These are phyloP conservation scores for Myiotriccus ornatus DNA, from an alignment of 2,797 vertebrate species.

Conservation along the genomic window DNA sequence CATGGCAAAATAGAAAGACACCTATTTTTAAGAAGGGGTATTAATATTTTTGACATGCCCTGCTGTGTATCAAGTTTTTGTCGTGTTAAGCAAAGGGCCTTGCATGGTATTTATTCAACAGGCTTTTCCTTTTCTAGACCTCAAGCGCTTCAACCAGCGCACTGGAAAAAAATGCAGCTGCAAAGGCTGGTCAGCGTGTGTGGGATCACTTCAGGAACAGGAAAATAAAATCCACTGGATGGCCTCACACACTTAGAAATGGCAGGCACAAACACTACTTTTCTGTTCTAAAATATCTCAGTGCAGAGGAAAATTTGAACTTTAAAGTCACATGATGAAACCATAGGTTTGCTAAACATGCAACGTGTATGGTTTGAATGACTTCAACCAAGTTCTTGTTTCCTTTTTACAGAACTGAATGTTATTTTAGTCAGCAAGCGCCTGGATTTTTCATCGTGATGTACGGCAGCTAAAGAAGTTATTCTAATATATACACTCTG, in stretches of 20 bases:
- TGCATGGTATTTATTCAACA: background rate
- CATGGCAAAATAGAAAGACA: background rate
- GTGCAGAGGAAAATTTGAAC: slow-evolving; percentile 35
- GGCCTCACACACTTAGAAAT: slow-evolving; percentile 55
- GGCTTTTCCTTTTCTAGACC: slow-evolving; percentile 22
- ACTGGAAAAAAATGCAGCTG: background rate
- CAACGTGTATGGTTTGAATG: slow-evolving; percentile 55
- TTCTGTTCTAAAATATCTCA: slow-evolving; percentile 54
- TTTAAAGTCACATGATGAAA: slow-evolving; percentile 62
- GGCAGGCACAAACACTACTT: slow-evolving; percentile 25
- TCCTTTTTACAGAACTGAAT: background rate
- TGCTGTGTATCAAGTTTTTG: background rate
- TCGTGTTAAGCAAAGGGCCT: background rate
- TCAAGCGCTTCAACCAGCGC: background rate
- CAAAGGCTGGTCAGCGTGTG: background rate
- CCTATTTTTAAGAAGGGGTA: background rate
- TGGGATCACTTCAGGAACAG: background rate
- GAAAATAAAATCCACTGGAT: slow-evolving; percentile 45
- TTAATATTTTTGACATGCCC: background rate
- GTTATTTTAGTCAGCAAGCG: background rate
- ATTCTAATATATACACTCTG: background rate
- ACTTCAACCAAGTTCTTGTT: slow-evolving; percentile 45
- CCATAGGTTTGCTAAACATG: slow-evolving; percentile 47
- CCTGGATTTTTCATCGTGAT: background rate
- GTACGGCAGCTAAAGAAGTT: background rate